Percentiles rank a stretch among this genome's conserved stretches.
Conservation (phyloP, 2,113 vertebrate species). For the Calyptomena viridis region DNA sequence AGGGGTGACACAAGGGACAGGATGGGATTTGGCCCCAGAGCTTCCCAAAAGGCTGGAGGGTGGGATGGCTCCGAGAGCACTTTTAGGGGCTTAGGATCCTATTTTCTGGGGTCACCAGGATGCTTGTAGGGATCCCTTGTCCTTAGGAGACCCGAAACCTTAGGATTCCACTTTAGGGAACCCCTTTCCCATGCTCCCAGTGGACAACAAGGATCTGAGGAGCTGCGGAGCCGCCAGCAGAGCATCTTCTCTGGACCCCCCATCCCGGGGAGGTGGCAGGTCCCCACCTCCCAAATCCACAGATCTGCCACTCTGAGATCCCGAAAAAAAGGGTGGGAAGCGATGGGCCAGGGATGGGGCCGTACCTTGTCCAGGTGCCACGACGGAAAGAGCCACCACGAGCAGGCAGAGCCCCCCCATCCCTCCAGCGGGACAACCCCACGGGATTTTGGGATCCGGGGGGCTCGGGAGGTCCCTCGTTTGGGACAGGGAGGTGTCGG, state of each 20-base stretch:
- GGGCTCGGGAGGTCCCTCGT: neutral
- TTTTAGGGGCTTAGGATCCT: neutral
- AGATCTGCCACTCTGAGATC: neutral
- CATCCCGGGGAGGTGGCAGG: neutral
- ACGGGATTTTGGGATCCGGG: neutral
- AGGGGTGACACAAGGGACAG: accelerated
- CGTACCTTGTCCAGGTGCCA: neutral
- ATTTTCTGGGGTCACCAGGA: neutral
- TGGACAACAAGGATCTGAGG: neutral
- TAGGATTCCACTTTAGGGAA: neutral
- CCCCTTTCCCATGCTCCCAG: neutral
- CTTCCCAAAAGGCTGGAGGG: accelerated
- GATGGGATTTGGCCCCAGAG: neutral
- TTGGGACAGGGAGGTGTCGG: neutral
- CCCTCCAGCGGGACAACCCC: neutral
- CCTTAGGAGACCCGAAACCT: neutral
- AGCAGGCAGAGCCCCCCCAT: slow-evolving; percentile 41
- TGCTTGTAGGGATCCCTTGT: neutral
- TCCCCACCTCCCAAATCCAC: accelerated
- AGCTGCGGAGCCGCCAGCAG: neutral
- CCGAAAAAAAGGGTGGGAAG: accelerated
- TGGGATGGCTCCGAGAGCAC: accelerated
- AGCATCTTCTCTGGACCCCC: neutral
- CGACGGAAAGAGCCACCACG: neutral
- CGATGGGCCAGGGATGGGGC: neutral